Conservation (phyloP, 2,888 invertebrate species). For the Amblyjoppa fuscipennis region DNA sequence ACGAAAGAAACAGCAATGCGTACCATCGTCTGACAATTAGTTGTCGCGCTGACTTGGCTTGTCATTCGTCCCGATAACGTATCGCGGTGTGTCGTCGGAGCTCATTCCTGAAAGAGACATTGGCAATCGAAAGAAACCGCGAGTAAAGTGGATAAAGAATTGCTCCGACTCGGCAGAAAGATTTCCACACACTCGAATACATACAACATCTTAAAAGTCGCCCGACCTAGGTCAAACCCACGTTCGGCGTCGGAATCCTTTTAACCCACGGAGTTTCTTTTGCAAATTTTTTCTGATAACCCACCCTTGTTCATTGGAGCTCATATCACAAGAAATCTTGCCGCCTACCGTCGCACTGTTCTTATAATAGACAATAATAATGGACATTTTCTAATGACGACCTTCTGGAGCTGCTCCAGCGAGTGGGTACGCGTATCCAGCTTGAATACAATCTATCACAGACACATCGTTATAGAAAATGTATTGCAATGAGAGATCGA, state of each 20-base stretch:
- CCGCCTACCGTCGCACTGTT: neutral
- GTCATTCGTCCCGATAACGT: constrained; percentile 54
- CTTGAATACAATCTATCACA: constrained; percentile 3
- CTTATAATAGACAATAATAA: constrained; percentile 7
- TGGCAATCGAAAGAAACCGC: constrained; percentile 63
- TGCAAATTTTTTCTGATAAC: neutral
- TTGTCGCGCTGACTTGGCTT: constrained; percentile 46
- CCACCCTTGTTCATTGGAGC: neutral
- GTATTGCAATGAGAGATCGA: constrained; percentile 7
- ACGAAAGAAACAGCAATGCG: constrained; percentile 33
- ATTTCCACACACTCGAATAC: constrained; percentile 40
- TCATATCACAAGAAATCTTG: neutral
- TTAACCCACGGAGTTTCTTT: neutral
- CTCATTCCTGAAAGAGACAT: constrained; percentile 51
- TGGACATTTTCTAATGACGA: constrained; percentile 1
- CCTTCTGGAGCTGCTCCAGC: constrained; percentile 10
- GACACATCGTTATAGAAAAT: constrained; percentile 22
- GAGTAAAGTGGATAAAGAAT: constrained; percentile 7
- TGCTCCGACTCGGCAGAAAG: neutral
- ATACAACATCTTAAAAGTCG: constrained; percentile 9
- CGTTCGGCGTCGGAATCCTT: neutral
- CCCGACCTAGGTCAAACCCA: constrained; percentile 51
- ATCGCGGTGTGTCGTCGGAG: constrained; percentile 35
- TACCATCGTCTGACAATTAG: constrained; percentile 37
- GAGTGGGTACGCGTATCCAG: neutral